Evolutionary conservation across 1,140 invertebrate species (phyloP).

Genomic region (Drosophila serrata): DNA sequence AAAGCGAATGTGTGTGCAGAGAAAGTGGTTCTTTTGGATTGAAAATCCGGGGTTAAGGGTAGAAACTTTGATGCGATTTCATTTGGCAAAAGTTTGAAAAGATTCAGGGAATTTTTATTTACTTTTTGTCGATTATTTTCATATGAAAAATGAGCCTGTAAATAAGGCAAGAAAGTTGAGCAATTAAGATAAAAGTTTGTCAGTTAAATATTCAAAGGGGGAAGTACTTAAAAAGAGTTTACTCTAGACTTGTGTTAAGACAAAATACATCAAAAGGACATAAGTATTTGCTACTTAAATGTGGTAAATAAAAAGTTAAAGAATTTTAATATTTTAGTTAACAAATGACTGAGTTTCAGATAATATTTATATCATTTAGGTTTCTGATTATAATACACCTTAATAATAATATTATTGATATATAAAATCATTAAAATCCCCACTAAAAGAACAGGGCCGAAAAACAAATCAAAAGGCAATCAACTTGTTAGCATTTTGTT

Average conservation of each 20-base stretch:
- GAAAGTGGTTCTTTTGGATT: background rate
- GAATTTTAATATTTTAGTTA: background rate
- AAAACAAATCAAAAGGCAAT: no score
- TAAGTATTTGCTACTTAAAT: background rate
- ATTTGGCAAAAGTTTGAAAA: constrained; percentile 17
- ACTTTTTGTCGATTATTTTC: background rate
- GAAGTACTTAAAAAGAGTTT: background rate
- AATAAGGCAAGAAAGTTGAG: constrained; percentile 12
- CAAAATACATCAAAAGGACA: no score
- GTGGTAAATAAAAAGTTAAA: background rate
- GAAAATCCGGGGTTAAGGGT: constrained; percentile 34
- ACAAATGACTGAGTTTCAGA: no score
- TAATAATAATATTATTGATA: no score
- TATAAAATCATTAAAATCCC: no score
- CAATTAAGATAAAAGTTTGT: constrained; percentile 12
- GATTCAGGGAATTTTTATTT: background rate
- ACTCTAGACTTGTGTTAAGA: no score
- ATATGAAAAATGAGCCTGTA: constrained; percentile 1
- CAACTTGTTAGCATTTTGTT: constrained; percentile 11
- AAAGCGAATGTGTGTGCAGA: constrained; percentile 38
- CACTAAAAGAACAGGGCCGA: no score
- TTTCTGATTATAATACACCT: no score
- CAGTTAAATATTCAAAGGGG: background rate
- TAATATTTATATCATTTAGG: background rate
- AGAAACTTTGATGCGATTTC: constrained; percentile 15